These are phyloP conservation scores for Cotesia congregata DNA, from an alignment of 2,888 invertebrate species.

Conservation along the genomic window DNA sequence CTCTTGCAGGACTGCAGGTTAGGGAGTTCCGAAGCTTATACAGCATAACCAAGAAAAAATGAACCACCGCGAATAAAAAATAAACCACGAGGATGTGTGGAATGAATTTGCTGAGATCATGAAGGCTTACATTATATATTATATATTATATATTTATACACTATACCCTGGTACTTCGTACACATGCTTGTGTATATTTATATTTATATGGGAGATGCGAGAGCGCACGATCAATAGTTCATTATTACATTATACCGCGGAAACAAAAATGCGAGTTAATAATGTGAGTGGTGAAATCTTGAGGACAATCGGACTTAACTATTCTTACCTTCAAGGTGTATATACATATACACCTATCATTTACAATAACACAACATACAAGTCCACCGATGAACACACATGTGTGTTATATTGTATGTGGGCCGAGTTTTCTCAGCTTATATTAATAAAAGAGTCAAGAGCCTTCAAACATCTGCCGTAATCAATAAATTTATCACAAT, in stretches of 20 bases:
- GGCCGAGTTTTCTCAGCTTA: slow-evolving; percentile 6
- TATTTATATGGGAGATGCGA: slow-evolving; percentile 12
- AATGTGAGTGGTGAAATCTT: slow-evolving; percentile 40
- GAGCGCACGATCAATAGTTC: slow-evolving; percentile 64
- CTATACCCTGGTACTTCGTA: too few species aligned
- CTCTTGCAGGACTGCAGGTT: background rate
- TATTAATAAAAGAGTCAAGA: background rate
- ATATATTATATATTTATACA: too few species aligned
- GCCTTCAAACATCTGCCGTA: slow-evolving; percentile 11
- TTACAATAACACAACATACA: background rate
- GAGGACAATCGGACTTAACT: slow-evolving; percentile 37
- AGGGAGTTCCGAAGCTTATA: background rate
- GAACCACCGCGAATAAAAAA: background rate
- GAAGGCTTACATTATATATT: background rate
- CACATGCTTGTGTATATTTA: background rate
- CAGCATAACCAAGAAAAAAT: background rate
- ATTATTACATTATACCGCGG: slow-evolving; percentile 55
- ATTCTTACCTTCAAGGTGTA: slow-evolving; percentile 31
- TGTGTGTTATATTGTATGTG: background rate
- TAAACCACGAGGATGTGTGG: background rate
- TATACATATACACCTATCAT: background rate
- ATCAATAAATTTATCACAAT: slow-evolving; percentile 22
- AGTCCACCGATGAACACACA: background rate
- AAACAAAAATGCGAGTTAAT: slow-evolving; percentile 65
- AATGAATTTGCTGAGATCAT: slow-evolving; percentile 23